Conservation (phyloP, 2,888 invertebrate genomes). For the Synergus itoensis region DNA sequence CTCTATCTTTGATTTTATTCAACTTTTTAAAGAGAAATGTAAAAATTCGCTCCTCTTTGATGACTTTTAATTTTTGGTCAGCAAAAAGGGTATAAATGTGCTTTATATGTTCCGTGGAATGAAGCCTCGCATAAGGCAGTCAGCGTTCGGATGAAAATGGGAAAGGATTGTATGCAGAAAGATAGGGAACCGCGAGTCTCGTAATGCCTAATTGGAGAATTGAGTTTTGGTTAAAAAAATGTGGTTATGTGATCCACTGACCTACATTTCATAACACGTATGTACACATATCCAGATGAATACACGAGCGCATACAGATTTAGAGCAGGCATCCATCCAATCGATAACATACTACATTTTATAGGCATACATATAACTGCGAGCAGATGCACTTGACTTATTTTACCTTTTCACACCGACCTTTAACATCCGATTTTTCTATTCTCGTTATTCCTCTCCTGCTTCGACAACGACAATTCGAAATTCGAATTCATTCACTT, state of each 20-base stretch:
- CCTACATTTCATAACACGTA: slow-evolving; percentile 70
- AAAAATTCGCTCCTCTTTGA: too few relatives aligned
- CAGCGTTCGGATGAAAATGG: slow-evolving; percentile 42
- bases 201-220: slow-evolving; percentile 69
- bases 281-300: slow-evolving; percentile 67
- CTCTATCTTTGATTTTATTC: neutral
- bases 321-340: slow-evolving; percentile 71
- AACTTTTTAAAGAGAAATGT: neutral
- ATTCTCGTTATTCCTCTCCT: slow-evolving; percentile 28
- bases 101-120: neutral
- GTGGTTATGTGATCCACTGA: slow-evolving; percentile 72
- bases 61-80: too few relatives aligned
- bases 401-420: slow-evolving; percentile 15
- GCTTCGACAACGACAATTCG: neutral
- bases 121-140: neutral
- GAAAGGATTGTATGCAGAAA: slow-evolving; percentile 43
- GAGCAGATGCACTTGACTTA: slow-evolving; percentile 46
- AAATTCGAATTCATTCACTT: slow-evolving; percentile 25
- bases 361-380: slow-evolving; percentile 58
- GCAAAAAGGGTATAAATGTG: too few relatives aligned
- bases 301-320: slow-evolving; percentile 70
- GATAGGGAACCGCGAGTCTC: slow-evolving; percentile 57
- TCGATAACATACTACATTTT: slow-evolving; percentile 73
- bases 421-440: slow-evolving; percentile 34
- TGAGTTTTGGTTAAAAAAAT: slow-evolving; percentile 62